Percentiles rank a stretch among this genome's conserved stretches.
Conservation (phyloP, 2,888 invertebrate species). For the Villa cingulata region DNA sequence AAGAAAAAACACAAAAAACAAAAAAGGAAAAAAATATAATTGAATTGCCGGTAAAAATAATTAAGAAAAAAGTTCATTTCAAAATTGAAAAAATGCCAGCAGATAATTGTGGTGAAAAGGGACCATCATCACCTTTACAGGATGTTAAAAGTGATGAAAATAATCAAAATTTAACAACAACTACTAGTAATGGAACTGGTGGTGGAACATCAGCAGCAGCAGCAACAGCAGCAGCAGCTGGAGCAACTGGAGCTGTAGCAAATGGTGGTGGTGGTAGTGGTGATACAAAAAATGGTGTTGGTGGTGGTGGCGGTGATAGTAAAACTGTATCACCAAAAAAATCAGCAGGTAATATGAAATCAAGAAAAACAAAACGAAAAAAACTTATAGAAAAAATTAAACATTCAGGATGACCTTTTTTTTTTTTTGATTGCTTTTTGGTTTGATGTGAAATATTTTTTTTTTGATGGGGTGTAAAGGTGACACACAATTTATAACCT, state of each 20-base stretch:
- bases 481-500: too few species aligned
- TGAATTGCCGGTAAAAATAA: not conserved
- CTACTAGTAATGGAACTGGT: not conserved
- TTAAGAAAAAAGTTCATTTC: not conserved
- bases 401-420: too few species aligned
- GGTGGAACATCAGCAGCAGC: not conserved
- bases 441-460: too few species aligned
- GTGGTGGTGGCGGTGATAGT: not conserved
- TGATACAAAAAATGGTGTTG: not conserved
- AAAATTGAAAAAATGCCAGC: not conserved
- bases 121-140: not conserved
- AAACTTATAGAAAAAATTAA: too few species aligned
- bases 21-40: too few species aligned
- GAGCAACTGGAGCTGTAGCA: not conserved
- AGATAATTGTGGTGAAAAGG: not conserved
- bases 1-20: too few species aligned
- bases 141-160: not conserved
- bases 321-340: not conserved
- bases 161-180: not conserved
- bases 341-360: not conserved
- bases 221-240: not conserved
- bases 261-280: not conserved
- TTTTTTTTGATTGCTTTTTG: too few species aligned
- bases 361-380: not conserved
- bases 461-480: too few species aligned